phyloP scores from a whole-genome alignment of 2,113 vertebrate species.

The Calonectris borealis region DNA sequence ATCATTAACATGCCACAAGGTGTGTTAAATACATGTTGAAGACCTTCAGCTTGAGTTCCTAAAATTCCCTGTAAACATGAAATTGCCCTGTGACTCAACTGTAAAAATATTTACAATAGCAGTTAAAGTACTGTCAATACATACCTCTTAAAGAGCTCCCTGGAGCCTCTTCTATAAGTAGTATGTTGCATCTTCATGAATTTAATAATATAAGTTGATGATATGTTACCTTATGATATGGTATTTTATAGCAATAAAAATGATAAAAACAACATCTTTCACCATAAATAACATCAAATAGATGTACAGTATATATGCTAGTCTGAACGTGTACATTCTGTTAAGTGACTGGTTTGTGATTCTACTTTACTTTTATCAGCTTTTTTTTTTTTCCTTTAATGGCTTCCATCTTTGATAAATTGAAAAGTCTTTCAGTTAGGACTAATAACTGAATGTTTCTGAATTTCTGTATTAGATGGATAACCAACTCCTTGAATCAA shows the following conservation, averaged over 20 bases:
- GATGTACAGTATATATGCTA: not conserved
- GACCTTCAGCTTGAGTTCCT: conserved; percentile 43
- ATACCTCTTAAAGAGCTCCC: conserved; percentile 16
- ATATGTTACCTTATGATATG: not conserved
- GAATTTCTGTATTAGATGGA: not conserved
- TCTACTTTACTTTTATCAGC: not conserved
- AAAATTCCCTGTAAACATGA: conserved; percentile 48
- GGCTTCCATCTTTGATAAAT: not conserved
- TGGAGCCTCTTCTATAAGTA: not conserved
- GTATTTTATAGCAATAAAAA: not conserved
- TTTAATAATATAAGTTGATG: not conserved
- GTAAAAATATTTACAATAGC: conserved; percentile 46
- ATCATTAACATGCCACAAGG: not conserved
- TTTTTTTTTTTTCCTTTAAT: not conserved
- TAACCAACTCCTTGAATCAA: not conserved
- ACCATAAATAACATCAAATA: not conserved
- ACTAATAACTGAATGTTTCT: not conserved
- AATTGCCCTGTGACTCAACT: conserved; percentile 48
- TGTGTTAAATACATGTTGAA: not conserved
- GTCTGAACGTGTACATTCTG: not conserved
- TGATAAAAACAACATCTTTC: not conserved
- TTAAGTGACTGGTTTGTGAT: not conserved
- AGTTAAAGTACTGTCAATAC: conserved; percentile 22
- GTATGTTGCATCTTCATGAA: conserved; percentile 9
- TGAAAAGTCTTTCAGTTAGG: not conserved